Base-by-base conservation (phyloP, 2,797 vertebrate species). In the Sternotherus odoratus region DNA sequence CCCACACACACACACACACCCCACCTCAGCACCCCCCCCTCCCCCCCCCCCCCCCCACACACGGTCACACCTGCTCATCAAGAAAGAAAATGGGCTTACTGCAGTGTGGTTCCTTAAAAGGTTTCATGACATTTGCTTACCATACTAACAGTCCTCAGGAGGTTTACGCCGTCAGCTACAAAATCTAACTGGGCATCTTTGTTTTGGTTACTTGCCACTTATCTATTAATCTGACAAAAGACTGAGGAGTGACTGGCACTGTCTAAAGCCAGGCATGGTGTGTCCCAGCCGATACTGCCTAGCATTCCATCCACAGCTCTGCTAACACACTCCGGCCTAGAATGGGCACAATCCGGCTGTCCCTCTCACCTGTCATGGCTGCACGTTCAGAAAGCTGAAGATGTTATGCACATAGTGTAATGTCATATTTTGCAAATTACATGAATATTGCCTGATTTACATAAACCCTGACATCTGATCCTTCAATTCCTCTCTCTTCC, bases 381-480 rank as follows among this genome's bases (percentile, higher is more conserved):
- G 48, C 33, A 82, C 88, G 30, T 60, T 84, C 78, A 78, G 51
- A 88, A 94, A 95, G 75, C 19, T 77, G 33, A 9, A 87, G 21
- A 66, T 26, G 8, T 3, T 57, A n/a, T 74, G 28, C 66, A 21
- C 51, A 77, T 1, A 83, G 13, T 24, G 8, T 13, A 43, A 81
- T 33, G 26, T n/a, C 21, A 1, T 16, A 19, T 63, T 94, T 89
- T 89, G 54, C 79, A 75, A 78, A 46, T 33, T 78, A 83, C 17
- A 6, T 69, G 54, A 81, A 79, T 88, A 81, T 49, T 77, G 6
- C 56, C 9, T 77, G 86, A n/a, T 91, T 96, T 93, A 39, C 23
- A 69, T 79, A 77, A 77, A 48, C 17, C 3, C 80, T 9, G 4
- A 2, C 16, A 84, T 72, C 4, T 83, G 13, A 56, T 57, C 16